Evolutionary conservation across 2,797 vertebrate genomes (phyloP).

Genomic region (Platyrinchus mystaceus): DNA sequence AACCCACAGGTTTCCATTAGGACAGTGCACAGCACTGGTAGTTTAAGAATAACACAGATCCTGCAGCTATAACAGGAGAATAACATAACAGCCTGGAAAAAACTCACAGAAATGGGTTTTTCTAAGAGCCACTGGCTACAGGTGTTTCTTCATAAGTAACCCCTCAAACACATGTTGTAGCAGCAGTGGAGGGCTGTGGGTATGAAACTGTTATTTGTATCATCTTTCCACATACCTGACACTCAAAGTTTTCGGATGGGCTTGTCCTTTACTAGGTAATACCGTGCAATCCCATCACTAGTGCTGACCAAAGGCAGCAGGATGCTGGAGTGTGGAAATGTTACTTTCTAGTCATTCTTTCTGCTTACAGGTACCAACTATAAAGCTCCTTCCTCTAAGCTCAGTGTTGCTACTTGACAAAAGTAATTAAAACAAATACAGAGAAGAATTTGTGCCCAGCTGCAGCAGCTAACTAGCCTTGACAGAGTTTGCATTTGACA

Average conservation of each 20-base stretch:
- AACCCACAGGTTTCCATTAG: neutral
- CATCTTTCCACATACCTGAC: neutral
- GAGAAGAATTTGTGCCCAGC: neutral
- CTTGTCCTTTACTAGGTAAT: neutral
- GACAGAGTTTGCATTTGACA: neutral
- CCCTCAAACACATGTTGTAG: neutral
- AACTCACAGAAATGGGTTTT: neutral
- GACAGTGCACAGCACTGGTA: slow-evolving; percentile 25
- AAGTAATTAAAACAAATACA: neutral
- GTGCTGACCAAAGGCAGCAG: neutral
- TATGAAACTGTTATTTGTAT: neutral
- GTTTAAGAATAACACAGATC: slow-evolving; percentile 12
- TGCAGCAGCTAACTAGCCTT: neutral
- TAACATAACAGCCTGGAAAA: neutral
- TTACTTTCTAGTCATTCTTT: neutral
- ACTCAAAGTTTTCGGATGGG: neutral
- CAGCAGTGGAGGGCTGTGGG: neutral
- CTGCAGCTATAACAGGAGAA: neutral
- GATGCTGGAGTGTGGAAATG: neutral
- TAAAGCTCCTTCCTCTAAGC: neutral
- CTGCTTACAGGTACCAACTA: neutral
- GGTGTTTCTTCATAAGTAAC: neutral
- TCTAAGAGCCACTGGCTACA: rapidly evolving
- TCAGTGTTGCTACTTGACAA: neutral
- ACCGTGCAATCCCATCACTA: rapidly evolving